phyloP scores from a whole-genome alignment of 1,140 invertebrate species.

The Drosophila pachea region DNA sequence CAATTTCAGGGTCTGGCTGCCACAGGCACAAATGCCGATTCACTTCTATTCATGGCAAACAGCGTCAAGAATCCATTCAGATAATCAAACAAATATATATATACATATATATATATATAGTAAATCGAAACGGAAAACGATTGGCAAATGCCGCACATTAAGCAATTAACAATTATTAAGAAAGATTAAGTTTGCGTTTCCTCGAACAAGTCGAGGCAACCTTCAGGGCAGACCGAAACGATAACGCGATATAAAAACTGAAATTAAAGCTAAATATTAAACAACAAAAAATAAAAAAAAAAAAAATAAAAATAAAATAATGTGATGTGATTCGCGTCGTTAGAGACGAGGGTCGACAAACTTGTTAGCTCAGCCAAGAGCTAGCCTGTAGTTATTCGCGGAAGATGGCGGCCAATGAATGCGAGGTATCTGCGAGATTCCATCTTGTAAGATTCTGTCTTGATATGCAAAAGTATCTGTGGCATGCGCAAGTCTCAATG shows the following conservation, averaged over 20 bases:
- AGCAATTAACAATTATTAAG: slow-evolving; percentile 57
- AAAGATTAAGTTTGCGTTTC: slow-evolving; percentile 33
- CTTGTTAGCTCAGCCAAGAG: background rate
- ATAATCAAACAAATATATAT: slow-evolving; percentile 24
- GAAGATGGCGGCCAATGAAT: background rate
- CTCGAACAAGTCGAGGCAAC: slow-evolving; percentile 6
- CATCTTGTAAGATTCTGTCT: no score
- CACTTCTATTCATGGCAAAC: slow-evolving; percentile 8
- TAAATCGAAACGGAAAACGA: slow-evolving; percentile 27
- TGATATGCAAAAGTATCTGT: background rate
- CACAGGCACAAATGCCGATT: slow-evolving; percentile 8
- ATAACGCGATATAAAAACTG: slow-evolving; percentile 1
- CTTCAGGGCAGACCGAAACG: slow-evolving; percentile 18
- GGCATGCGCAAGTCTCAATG: background rate
- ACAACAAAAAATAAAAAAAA: slow-evolving; percentile 2
- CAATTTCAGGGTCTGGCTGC: slow-evolving; percentile 13
- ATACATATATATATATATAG: slow-evolving; percentile 31
- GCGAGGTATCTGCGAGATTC: no score
- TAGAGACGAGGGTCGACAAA: slow-evolving; percentile 21
- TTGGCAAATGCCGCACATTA: slow-evolving; percentile 34
- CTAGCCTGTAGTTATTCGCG: background rate
- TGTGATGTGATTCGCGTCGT: slow-evolving; percentile 20
- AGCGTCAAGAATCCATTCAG: slow-evolving; percentile 9
- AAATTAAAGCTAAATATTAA: slow-evolving; percentile 42
- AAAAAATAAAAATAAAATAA: slow-evolving; percentile 12